These are phyloP conservation scores for Melanotaenia pygmaea DNA, from an alignment of 2,797 vertebrate genomes.

Conservation along the genomic window DNA sequence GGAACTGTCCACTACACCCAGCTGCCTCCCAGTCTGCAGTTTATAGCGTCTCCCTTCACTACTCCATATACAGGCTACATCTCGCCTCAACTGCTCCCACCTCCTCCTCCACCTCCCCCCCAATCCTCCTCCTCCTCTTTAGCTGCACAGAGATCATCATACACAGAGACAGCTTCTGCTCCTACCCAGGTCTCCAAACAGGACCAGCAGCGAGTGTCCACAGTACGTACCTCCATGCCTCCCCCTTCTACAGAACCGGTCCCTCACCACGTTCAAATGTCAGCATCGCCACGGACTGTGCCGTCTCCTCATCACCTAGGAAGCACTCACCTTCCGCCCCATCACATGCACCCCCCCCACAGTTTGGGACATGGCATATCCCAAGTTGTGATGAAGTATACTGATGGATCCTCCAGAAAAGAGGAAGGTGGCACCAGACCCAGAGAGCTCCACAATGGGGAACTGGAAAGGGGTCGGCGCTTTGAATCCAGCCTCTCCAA, in stretches of 20 bases:
- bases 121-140: slow-evolving; percentile 84
- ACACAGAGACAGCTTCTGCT: slow-evolving; percentile 53
- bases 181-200: slow-evolving; percentile 87
- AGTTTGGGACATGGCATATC: slow-evolving; percentile 87
- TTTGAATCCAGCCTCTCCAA: slow-evolving; percentile 78
- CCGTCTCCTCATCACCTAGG: slow-evolving; percentile 86
- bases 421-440: slow-evolving; percentile 80
- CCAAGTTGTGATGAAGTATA: slow-evolving; percentile 91
- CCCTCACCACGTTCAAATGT: slow-evolving; percentile 90
- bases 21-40: slow-evolving; percentile 93
- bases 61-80: slow-evolving; percentile 92
- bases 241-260: slow-evolving; percentile 78
- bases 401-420: slow-evolving; percentile 87
- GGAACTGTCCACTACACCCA: slow-evolving; percentile 91
- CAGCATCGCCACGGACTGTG: slow-evolving; percentile 85
- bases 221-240: slow-evolving; percentile 83
- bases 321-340: slow-evolving; percentile 76
- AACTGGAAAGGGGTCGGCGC: slow-evolving; percentile 89
- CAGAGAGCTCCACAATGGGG: slow-evolving; percentile 93
- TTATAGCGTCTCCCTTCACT: slow-evolving; percentile 90
- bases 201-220: slow-evolving; percentile 85
- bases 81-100: slow-evolving; percentile 91
- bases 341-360: slow-evolving; percentile 90
- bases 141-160: slow-evolving; percentile 82
- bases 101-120: slow-evolving; percentile 84